Percentiles rank a stretch among this genome's conserved stretches.
Conservation (phyloP, 2,797 vertebrate species). For the Micropoecilia bifurca region DNA sequence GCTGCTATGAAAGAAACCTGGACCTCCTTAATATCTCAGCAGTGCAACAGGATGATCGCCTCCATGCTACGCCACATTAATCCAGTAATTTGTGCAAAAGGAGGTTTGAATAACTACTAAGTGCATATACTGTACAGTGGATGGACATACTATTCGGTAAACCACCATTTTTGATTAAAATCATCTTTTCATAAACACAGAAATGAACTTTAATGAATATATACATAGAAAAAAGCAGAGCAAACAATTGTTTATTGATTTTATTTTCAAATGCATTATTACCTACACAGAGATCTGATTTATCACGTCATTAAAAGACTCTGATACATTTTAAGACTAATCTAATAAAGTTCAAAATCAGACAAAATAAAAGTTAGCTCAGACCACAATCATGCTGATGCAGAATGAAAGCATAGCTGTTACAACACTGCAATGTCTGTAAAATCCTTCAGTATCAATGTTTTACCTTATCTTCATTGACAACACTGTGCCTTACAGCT, state of each 20-base stretch:
- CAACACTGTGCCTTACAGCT: not conserved
- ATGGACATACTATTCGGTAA: not conserved
- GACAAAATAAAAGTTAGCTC: constrained; percentile 2
- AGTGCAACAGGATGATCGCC: not conserved
- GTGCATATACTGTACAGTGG: not conserved
- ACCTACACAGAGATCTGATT: constrained; percentile 8
- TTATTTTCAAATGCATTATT: constrained; percentile 8
- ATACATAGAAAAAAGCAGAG: not conserved
- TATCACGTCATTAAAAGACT: constrained; percentile 8
- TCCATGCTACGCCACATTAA: not conserved
- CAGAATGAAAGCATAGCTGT: constrained; percentile 26
- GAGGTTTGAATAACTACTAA: not conserved
- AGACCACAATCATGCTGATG: not conserved
- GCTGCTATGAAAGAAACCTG: not conserved
- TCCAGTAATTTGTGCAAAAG: not conserved
- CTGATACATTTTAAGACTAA: constrained; percentile 8
- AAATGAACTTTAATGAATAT: not conserved
- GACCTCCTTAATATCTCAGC: not conserved
- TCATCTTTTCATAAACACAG: not conserved
- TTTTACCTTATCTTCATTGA: constrained; percentile 2
- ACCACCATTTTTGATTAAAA: not conserved
- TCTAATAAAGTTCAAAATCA: constrained; percentile 20
- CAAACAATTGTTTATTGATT: constrained; percentile 1
- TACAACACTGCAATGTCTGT: constrained; percentile 10
- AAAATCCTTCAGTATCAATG: constrained; percentile 5